Conservation (phyloP, 2,113 vertebrate genomes). For the rabbit (Oryctolagus cuniculus) region DNA sequence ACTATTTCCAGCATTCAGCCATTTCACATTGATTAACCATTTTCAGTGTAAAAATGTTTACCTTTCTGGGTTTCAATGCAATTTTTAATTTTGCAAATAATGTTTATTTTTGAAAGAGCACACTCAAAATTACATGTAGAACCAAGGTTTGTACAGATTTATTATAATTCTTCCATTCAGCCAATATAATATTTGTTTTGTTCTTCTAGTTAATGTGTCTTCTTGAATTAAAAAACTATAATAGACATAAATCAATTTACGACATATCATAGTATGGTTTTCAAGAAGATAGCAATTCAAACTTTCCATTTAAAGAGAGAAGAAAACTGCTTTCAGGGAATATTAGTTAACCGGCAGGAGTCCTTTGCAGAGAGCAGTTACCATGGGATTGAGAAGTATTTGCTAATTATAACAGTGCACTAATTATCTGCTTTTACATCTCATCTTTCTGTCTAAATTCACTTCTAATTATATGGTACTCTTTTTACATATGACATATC, state of each 20-base stretch:
- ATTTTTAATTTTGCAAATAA: constrained; percentile 46
- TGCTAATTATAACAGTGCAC: constrained; percentile 88
- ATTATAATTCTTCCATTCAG: constrained; percentile 47
- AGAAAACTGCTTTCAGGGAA: constrained; percentile 85
- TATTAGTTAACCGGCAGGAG: constrained; percentile 86
- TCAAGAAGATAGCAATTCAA: constrained; percentile 76
- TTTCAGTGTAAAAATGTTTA: not conserved
- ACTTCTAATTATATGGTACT: constrained; percentile 88
- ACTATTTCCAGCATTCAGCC: not conserved
- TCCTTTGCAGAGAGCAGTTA: constrained; percentile 84
- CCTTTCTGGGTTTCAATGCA: constrained; percentile 31
- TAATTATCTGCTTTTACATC: constrained; percentile 89
- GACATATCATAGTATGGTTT: constrained; percentile 55
- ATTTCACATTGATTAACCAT: constrained; percentile 48
- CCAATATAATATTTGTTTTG: constrained; percentile 52
- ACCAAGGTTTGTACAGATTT: not conserved
- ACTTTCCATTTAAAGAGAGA: constrained; percentile 83
- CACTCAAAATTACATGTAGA: constrained; percentile 23
- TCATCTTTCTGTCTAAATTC: constrained; percentile 89
- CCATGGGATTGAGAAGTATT: constrained; percentile 87
- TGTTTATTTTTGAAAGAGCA: constrained; percentile 34
- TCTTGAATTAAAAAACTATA: constrained; percentile 39
- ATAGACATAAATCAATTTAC: constrained; percentile 37
- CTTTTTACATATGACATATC: constrained; percentile 81
- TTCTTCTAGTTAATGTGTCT: not conserved